These are phyloP conservation scores for Tachysurus vachellii DNA, from an alignment of 2,113 vertebrate genomes.

Conservation along the genomic window DNA sequence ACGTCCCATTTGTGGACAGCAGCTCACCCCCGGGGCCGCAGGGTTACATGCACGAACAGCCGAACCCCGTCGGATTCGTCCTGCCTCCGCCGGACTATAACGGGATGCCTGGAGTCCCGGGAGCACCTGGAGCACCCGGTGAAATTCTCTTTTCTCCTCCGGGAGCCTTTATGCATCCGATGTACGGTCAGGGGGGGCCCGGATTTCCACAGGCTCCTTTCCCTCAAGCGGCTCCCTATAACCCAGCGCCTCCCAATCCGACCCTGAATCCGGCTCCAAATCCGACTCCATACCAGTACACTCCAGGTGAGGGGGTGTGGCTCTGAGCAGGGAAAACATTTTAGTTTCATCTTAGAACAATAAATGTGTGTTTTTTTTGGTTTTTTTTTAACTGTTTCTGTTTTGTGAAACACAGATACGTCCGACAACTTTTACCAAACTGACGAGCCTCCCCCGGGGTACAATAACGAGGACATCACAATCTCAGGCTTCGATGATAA, in stretches of 20 bases:
- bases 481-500: conserved; percentile 84
- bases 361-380: not conserved
- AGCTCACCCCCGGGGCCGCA: not conserved
- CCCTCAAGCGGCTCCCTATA: conserved; percentile 44
- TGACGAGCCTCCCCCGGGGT: conserved; percentile 86
- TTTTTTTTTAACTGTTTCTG: not conserved
- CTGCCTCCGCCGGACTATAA: conserved; percentile 36
- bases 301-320: conserved; percentile 7
- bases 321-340: not conserved
- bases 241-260: not conserved
- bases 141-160: conserved; percentile 60
- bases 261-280: not conserved
- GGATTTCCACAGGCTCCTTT: conserved; percentile 52
- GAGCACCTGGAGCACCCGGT: conserved; percentile 21
- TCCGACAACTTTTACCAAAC: conserved; percentile 75
- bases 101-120: not conserved
- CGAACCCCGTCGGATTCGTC: conserved; percentile 51
- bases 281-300: conserved; percentile 25
- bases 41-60: conserved; percentile 7
- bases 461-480: conserved; percentile 86
- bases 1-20: conserved; percentile 38
- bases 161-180: conserved; percentile 52
- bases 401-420: conserved; percentile 46
- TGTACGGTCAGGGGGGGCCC: conserved; percentile 30
- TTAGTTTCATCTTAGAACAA: not conserved